These are phyloP conservation scores for Atethmia centrago DNA, from an alignment of 2,888 invertebrate species.

Conservation along the genomic window DNA sequence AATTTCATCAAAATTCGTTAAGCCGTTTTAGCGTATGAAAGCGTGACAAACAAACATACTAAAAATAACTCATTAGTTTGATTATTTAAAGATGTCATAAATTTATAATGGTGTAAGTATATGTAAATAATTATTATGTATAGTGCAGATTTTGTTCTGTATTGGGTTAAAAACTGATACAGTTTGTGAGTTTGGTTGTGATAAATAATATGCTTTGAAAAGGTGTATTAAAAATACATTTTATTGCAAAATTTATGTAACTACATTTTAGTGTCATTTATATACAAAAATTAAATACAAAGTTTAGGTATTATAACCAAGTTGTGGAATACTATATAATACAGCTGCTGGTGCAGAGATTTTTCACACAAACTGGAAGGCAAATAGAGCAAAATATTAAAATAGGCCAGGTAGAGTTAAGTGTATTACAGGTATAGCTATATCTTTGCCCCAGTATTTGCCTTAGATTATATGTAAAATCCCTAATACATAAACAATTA, in stretches of 20 bases:
- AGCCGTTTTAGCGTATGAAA: too few species aligned
- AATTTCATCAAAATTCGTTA: too few species aligned
- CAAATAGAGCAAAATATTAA: slow-evolving; percentile 35
- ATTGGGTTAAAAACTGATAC: neutral
- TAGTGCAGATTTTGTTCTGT: neutral
- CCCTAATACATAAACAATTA: slow-evolving; percentile 45
- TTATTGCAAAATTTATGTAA: slow-evolving; percentile 89
- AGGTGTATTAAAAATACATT: slow-evolving; percentile 90
- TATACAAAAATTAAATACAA: slow-evolving; percentile 89
- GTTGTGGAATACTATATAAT: slow-evolving; percentile 79
- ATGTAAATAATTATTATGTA: neutral
- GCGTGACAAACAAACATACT: too few species aligned
- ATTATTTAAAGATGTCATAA: neutral
- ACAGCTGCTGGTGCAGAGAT: slow-evolving; percentile 67
- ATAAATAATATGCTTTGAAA: slow-evolving; percentile 73
- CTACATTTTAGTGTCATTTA: slow-evolving; percentile 88
- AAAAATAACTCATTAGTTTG: too few species aligned
- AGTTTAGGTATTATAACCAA: slow-evolving; percentile 77
- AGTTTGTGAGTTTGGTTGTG: slow-evolving; percentile 8
- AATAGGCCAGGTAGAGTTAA: slow-evolving; percentile 27
- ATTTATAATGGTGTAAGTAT: neutral
- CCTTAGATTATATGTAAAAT: slow-evolving; percentile 52
- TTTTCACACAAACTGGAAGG: slow-evolving; percentile 58
- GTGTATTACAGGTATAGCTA: slow-evolving; percentile 11
- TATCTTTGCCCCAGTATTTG: slow-evolving; percentile 16